Evolutionary conservation across 2,888 invertebrate genomes (phyloP).

Genomic region (Folsomia candida): DNA sequence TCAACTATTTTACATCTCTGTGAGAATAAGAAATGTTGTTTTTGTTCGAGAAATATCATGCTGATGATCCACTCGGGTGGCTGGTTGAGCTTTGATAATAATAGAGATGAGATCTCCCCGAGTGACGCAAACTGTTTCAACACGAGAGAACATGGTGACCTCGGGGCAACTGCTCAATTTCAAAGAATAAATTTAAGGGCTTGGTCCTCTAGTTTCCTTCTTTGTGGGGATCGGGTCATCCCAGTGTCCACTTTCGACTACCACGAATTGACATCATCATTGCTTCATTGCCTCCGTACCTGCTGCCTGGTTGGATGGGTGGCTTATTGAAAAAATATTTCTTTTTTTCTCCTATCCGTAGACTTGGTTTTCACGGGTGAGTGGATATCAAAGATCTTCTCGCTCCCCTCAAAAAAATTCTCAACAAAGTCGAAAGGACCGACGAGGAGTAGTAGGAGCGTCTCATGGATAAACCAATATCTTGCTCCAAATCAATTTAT

Average conservation of each 20-base stretch:
- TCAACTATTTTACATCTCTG: too few relatives aligned
- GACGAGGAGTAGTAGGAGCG: too few relatives aligned
- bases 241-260: neutral
- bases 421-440: neutral
- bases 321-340: constrained; percentile 47
- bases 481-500: neutral
- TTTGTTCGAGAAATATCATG: too few relatives aligned
- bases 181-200: too few relatives aligned
- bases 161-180: too few relatives aligned
- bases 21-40: too few relatives aligned
- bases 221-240: neutral
- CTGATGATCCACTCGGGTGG: too few relatives aligned
- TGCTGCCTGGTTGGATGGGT: constrained; percentile 6
- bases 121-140: too few relatives aligned
- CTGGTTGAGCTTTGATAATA: too few relatives aligned
- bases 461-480: constrained; percentile 19
- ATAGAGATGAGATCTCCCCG: too few relatives aligned
- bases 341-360: constrained; percentile 30
- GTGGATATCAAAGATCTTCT: constrained; percentile 30
- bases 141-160: too few relatives aligned
- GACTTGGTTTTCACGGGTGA: constrained; percentile 41
- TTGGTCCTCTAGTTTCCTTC: neutral
- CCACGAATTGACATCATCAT: neutral
- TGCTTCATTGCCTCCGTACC: too few relatives aligned
- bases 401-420: neutral